A percentile compares a stretch with the other conserved stretches of the same genome.
These are phyloP conservation scores for Lycodopsis pacificus DNA, from an alignment of 2,797 vertebrate genomes.

Conservation along the genomic window DNA sequence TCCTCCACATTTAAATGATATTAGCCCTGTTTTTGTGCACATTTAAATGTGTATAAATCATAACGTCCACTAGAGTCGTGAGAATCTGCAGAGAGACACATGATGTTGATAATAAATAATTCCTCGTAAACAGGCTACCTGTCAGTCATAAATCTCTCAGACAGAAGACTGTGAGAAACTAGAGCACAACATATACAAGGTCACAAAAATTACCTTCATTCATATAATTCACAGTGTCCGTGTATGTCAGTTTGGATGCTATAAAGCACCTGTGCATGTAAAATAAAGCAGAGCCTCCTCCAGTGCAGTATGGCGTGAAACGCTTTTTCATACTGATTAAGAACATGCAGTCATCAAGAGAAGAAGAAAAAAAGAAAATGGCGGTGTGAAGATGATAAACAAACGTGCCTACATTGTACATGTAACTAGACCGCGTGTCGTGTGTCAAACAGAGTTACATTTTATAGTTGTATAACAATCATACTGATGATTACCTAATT, in stretches of 20 bases:
- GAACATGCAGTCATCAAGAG: background rate
- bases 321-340: background rate
- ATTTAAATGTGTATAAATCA: slow-evolving; percentile 11
- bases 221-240: background rate
- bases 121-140: background rate
- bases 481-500: background rate
- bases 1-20: background rate
- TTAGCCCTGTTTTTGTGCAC: background rate
- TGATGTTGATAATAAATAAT: background rate
- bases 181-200: background rate
- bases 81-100: background rate
- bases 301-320: background rate
- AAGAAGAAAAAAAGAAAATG: slow-evolving; percentile 9
- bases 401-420: background rate
- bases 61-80: background rate
- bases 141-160: background rate
- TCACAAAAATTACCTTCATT: background rate
- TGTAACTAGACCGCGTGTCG: background rate
- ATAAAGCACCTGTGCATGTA: background rate
- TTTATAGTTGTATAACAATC: background rate
- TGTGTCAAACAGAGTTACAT: background rate
- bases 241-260: background rate
- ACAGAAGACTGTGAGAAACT: background rate
- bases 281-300: background rate
- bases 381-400: background rate